Percentiles rank a stretch among this genome's conserved stretches.
These are phyloP conservation scores for Oceanites oceanicus DNA, from an alignment of 2,113 vertebrate species.

Conservation along the genomic window DNA sequence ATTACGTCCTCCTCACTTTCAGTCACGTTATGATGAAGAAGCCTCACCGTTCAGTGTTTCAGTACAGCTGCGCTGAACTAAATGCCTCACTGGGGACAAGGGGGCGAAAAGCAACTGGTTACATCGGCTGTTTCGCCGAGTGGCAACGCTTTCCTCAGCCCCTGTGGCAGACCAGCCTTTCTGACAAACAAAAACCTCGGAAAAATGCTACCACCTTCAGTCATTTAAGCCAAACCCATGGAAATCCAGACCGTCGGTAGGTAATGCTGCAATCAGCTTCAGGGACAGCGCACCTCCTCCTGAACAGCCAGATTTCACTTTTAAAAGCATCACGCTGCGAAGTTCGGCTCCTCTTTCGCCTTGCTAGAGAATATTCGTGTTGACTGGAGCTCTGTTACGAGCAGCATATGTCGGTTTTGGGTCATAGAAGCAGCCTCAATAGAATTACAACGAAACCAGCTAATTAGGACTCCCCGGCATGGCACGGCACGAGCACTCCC, in stretches of 20 bases:
- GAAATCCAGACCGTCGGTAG: accelerated
- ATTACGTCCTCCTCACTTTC: not conserved
- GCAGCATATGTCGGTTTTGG: not conserved
- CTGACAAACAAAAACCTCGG: not conserved
- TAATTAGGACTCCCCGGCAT: not conserved
- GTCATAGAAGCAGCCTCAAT: accelerated
- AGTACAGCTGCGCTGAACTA: not conserved
- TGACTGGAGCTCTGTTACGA: accelerated
- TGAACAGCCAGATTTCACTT: not conserved
- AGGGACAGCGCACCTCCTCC: not conserved
- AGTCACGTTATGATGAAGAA: accelerated
- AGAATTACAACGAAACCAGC: accelerated
- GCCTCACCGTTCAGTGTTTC: accelerated
- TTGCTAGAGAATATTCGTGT: accelerated
- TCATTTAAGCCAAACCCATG: not conserved
- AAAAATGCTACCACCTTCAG: accelerated
- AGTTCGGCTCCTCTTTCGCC: accelerated
- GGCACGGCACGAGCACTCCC: not conserved
- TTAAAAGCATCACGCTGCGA: accelerated
- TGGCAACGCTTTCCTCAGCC: accelerated
- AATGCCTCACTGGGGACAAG: not conserved
- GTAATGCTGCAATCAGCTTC: not conserved
- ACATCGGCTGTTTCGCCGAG: accelerated
- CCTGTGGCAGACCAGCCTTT: accelerated
- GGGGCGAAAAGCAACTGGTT: accelerated